Percentiles rank a stretch among this genome's conserved stretches.
Conservation (phyloP, 2,113 vertebrate genomes). For the Phrynosoma platyrhinos region DNA sequence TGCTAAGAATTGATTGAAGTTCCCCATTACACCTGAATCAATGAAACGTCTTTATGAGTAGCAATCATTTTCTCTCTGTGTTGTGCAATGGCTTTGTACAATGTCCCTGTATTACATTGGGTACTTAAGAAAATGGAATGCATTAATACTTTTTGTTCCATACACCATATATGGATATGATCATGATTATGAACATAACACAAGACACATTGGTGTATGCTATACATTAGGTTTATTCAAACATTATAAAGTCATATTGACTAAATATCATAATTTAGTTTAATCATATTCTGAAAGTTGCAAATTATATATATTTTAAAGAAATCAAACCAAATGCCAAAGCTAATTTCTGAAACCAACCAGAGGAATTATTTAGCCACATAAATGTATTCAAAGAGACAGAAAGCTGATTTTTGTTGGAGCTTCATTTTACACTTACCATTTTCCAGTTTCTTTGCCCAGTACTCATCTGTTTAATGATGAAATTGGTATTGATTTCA, state of each 20-base stretch:
- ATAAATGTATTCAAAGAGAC: not conserved
- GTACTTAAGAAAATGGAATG: not conserved
- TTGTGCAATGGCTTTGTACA: not conserved
- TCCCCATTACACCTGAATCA: not conserved
- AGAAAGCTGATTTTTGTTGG: slow-evolving; percentile 25
- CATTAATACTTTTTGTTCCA: not conserved
- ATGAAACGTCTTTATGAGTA: not conserved
- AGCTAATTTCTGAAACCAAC: slow-evolving; percentile 57
- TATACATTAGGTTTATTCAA: slow-evolving; percentile 11
- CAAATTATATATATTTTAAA: slow-evolving; percentile 61
- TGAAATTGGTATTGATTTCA: slow-evolving; percentile 26
- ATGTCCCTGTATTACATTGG: not conserved
- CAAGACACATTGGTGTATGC: slow-evolving; percentile 12
- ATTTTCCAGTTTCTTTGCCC: slow-evolving; percentile 1
- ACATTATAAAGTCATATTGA: not conserved
- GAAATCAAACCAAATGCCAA: slow-evolving; percentile 38
- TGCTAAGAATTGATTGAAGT: not conserved
- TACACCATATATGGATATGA: not conserved
- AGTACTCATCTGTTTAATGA: slow-evolving; percentile 48
- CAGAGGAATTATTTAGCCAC: slow-evolving; percentile 55
- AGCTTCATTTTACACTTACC: slow-evolving; percentile 26
- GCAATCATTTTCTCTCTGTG: not conserved
- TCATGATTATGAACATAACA: slow-evolving; percentile 15
- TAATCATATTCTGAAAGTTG: slow-evolving; percentile 45
- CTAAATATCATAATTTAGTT: not conserved